Conservation (phyloP, 2,888 invertebrate species). For the Pimpla rufipes region DNA sequence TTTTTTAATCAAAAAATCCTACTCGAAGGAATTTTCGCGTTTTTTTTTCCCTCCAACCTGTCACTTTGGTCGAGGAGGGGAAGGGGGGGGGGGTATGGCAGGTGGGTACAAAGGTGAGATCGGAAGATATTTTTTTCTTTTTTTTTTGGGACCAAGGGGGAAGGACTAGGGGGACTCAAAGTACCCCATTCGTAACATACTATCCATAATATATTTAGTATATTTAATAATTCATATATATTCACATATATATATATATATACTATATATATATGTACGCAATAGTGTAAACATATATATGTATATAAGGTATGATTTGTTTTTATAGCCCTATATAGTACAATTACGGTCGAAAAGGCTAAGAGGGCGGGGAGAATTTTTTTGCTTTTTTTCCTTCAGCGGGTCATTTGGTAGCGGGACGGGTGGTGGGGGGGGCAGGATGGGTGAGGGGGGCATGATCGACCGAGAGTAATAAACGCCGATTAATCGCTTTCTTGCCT, state of each 20-base stretch:
- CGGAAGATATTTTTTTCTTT: slow-evolving; percentile 57
- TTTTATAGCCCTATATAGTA: slow-evolving; percentile 62
- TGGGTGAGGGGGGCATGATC: slow-evolving; percentile 16
- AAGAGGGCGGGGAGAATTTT: slow-evolving; percentile 15
- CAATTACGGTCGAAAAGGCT: slow-evolving; percentile 63
- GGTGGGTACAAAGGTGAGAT: slow-evolving; percentile 22
- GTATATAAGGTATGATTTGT: slow-evolving; percentile 52
- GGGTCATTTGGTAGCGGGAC: slow-evolving; percentile 57
- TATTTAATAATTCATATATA: slow-evolving; percentile 53
- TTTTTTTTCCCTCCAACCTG: not conserved
- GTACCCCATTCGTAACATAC: slow-evolving; percentile 64
- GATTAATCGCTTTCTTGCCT: slow-evolving; percentile 29
- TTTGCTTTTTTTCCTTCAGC: not conserved
- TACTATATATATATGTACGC: slow-evolving; percentile 54
- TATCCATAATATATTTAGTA: slow-evolving; percentile 62
- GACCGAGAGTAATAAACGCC: slow-evolving; percentile 41
- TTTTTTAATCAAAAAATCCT: not conserved
- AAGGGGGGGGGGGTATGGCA: not conserved
- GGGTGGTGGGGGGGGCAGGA: not conserved
- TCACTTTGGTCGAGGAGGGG: not conserved
- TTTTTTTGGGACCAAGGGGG: slow-evolving; percentile 63
- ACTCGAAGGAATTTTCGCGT: not conserved
- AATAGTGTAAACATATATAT: slow-evolving; percentile 39
- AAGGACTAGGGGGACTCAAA: slow-evolving; percentile 51
- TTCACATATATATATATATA: slow-evolving; percentile 53